Base-by-base conservation (phyloP, 1,140 invertebrate species). In the Brachionus angularis region DNA sequence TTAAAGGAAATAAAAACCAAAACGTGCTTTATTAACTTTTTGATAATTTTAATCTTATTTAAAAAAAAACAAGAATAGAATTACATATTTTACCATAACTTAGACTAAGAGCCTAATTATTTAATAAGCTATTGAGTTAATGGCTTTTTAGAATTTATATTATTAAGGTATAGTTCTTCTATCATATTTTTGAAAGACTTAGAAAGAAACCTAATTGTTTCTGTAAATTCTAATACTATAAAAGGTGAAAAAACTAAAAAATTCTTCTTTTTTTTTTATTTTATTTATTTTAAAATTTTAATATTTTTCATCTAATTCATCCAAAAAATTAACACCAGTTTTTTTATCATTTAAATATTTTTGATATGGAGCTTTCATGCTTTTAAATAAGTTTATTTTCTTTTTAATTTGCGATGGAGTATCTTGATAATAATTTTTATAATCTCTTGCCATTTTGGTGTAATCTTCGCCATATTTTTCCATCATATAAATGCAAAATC, bases 391-490 rank as follows among this genome's bases (percentile, higher is more conserved):
- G 31, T 70, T 50, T 1, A 70, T 36, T 29, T 70, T 70, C 39
- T 46, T 50, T 42, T 39, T n/a, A 10, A 70, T 29, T 44, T 70
- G 67, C 12, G 34, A 25, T 31, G 67, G 36, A 7, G 70, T 71
- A 23, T 55, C 36, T 49, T 71, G 70, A 47, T 71, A 71, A 42
- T 58, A 53, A 47, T 71, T 71, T n/a, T 33, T 47, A 16, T 71
- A 34, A 61, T 71, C 70, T 52, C 31, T 42, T 12, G 70, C 70
- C 70, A 71, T 71, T 25, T 53, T 53, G 18, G 3, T 52, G 49
- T 46, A 71, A 33, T 71, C 49, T 44, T 53, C 49, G 21, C 33
- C 33, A 61, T 71, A 55, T 61, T 71, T 71, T 53, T 71, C 70
- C 12, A 71, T 8, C 70, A 71, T 18, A 39, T 71, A 71, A 61